Evolutionary conservation across 2,797 vertebrate species (phyloP).

Genomic region (Mormyrus proboscirostris): DNA sequence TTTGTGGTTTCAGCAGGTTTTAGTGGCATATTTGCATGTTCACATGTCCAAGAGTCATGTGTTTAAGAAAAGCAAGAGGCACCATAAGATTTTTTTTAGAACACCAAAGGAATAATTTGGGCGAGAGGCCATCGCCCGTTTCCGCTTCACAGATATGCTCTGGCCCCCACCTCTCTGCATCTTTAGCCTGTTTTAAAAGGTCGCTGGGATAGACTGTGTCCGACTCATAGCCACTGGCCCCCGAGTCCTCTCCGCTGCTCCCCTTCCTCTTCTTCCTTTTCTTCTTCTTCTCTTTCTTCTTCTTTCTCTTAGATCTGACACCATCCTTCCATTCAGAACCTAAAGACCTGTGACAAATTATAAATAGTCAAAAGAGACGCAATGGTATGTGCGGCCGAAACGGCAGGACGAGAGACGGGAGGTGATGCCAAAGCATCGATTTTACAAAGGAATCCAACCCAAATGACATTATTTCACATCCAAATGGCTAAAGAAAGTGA

Average conservation of each 20-base stretch:
- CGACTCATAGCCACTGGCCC: slow-evolving; percentile 57
- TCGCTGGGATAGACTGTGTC: slow-evolving; percentile 61
- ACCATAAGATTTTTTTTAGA: not conserved
- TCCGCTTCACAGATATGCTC: not conserved
- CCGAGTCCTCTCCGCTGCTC: slow-evolving; percentile 53
- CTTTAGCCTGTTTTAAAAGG: slow-evolving; percentile 44
- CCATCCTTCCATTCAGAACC: slow-evolving; percentile 35
- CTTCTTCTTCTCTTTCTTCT: slow-evolving; percentile 71
- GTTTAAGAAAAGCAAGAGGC: not conserved
- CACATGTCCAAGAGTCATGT: not conserved
- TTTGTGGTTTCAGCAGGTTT: not conserved
- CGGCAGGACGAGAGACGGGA: not conserved
- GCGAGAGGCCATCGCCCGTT: not conserved
- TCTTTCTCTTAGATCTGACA: slow-evolving; percentile 55
- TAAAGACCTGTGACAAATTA: slow-evolving; percentile 43
- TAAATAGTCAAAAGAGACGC: not conserved
- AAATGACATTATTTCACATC: not conserved
- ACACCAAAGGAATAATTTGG: not conserved
- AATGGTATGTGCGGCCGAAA: not conserved
- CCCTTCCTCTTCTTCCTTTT: slow-evolving; percentile 69
- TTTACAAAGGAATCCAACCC: not conserved
- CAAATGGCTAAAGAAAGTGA: not conserved
- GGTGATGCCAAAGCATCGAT: not conserved
- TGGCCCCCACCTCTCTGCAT: slow-evolving; percentile 41
- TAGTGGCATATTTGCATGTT: not conserved